phyloP scores from a whole-genome alignment of 2,113 vertebrate genomes.

The Mirza zaza region DNA sequence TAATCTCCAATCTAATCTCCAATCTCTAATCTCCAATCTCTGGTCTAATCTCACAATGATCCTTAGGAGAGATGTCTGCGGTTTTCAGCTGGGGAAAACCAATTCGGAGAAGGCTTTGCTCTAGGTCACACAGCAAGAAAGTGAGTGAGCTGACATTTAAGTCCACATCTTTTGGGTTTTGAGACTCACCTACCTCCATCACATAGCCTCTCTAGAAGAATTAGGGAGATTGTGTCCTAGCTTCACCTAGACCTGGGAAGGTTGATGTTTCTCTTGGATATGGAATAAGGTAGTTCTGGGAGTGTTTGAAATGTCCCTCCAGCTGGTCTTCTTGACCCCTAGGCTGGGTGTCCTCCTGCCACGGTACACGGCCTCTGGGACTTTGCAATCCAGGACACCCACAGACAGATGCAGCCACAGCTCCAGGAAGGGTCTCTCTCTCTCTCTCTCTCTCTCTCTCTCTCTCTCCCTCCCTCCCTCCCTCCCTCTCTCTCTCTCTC shows the following conservation, averaged over 20 bases:
- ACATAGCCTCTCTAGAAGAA: not conserved
- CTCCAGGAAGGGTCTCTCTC: rapidly evolving
- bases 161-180: not conserved
- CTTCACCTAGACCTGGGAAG: not conserved
- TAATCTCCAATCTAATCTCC: too few relatives aligned
- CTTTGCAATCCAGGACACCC: too few relatives aligned
- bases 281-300: not conserved
- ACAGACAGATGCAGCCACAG: not conserved
- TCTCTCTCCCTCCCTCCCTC: rapidly evolving
- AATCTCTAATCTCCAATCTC: too few relatives aligned
- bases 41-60: rapidly evolving
- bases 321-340: not conserved
- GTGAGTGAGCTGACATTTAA: not conserved
- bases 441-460: too few relatives aligned
- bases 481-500: too few relatives aligned
- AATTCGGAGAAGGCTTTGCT: not conserved
- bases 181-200: too few relatives aligned
- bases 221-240: rapidly evolving
- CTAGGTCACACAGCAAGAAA: not conserved
- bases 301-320: not conserved
- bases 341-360: not conserved
- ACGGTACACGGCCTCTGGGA: not conserved
- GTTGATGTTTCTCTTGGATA: not conserved
- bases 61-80: not conserved
- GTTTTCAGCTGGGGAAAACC: not conserved